These are phyloP conservation scores for Chrosomus eos DNA, from an alignment of 2,797 vertebrate species.

Conservation along the genomic window DNA sequence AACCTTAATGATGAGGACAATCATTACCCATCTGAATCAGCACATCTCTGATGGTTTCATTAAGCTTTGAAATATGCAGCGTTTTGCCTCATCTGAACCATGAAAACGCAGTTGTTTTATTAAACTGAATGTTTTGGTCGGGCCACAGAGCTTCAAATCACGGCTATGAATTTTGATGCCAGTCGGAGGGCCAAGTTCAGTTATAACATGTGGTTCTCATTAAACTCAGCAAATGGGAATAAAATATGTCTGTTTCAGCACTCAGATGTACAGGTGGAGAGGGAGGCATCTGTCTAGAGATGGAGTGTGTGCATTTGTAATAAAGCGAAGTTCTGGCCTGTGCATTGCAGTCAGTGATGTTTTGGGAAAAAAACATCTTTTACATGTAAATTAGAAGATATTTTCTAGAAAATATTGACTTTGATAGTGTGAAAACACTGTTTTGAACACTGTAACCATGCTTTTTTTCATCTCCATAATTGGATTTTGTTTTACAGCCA, in stretches of 20 bases:
- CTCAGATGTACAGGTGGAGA: constrained; percentile 31
- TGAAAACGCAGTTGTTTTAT: constrained; percentile 49
- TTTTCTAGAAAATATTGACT: background rate
- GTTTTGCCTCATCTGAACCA: constrained; percentile 36
- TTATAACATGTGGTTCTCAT: constrained; percentile 53
- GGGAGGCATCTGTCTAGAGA: constrained; percentile 26
- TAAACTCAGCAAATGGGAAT: constrained; percentile 43
- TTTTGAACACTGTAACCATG: background rate
- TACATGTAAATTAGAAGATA: background rate
- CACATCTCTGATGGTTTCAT: constrained; percentile 43
- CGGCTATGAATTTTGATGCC: constrained; percentile 53
- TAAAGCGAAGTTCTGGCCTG: background rate
- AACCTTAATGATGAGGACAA: constrained; percentile 7
- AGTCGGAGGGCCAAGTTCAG: constrained; percentile 38
- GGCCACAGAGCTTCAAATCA: constrained; percentile 56
- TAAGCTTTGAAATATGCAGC: constrained; percentile 23
- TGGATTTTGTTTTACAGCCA: background rate
- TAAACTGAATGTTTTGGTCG: constrained; percentile 29
- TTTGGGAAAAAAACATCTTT: background rate
- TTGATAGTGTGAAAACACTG: background rate
- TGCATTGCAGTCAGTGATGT: background rate
- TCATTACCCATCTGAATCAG: constrained; percentile 26
- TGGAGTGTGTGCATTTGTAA: constrained; percentile 4
- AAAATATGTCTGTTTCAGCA: constrained; percentile 41
- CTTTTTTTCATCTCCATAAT: constrained; percentile 6